Base-by-base conservation (phyloP, 2,888 invertebrate species). In the Ctena decussata region DNA sequence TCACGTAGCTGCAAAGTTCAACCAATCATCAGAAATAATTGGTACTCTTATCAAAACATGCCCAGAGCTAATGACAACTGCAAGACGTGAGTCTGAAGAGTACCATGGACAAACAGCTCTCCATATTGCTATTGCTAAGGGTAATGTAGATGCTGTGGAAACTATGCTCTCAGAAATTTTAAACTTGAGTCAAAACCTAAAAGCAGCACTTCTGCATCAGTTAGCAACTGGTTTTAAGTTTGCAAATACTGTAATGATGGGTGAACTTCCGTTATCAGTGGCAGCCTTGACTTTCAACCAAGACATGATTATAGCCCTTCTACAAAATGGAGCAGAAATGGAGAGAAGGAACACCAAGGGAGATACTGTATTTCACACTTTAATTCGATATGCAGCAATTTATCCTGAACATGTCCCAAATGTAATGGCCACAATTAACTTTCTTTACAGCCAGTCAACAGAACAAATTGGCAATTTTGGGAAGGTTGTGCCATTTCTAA, bases 221-320 rank as follows among this genome's bases (percentile, higher is more conserved):
- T 60, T 69, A 21, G 90, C 90, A 21, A 86, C 89, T 8, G 86
- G 89, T 3, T 37, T 46, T 18, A 86, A 89, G 49, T 90, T 90
- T 80, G 83, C 80, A 3, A 92, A 91, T 69, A 90, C 92, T 18
- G 89, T 90, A 15, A 91, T 91, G 91, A 91, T 91, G 91, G 91
- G 91, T 39, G 90, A 90, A 49, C 82, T 91, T 18, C 90, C 91
- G 21, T 79, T 91, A 21, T 88, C 90, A 32, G 90, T 91, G 0
- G 90, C 91, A 53, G 90, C 91, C 37, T 79, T 90, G 60, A 89
- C 89, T 6, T 87, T 90, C 57, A 84, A 88, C 65, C 37, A 24
- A 0, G 82, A 80, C 15, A 89, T 90, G 80, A 82, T 90, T 8
- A 79, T 85, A 30, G 39, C 80, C 2, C 46, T 91, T 18, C 39